Conservation (phyloP, 2,888 invertebrate genomes). For the Drosophila putrida region DNA sequence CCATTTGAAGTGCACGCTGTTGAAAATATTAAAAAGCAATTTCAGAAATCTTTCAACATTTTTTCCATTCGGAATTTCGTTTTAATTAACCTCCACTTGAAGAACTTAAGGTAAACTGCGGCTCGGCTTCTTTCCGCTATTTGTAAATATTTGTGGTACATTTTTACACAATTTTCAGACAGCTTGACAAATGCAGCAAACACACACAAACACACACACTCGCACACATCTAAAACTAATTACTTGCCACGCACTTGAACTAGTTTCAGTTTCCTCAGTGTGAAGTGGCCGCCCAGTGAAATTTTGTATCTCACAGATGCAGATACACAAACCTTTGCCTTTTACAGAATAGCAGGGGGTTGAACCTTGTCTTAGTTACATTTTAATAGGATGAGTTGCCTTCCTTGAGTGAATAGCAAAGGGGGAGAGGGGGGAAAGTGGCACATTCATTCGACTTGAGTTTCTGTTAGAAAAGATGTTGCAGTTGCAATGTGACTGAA, state of each 20-base stretch:
- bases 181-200: slow-evolving; percentile 53
- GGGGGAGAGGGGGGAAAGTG: slow-evolving; percentile 11
- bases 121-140: slow-evolving; percentile 27
- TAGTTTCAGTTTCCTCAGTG: slow-evolving; percentile 57
- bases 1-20: slow-evolving; percentile 46
- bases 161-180: slow-evolving; percentile 46
- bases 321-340: slow-evolving; percentile 11
- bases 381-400: slow-evolving; percentile 4
- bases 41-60: slow-evolving; percentile 52
- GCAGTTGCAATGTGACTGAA: slow-evolving; percentile 14
- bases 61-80: slow-evolving; percentile 39
- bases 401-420: background rate
- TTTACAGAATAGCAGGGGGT: background rate
- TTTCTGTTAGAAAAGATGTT: slow-evolving; percentile 2
- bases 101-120: slow-evolving; percentile 59
- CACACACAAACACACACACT: slow-evolving; percentile 22
- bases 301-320: slow-evolving; percentile 43
- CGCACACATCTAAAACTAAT: slow-evolving; percentile 57
- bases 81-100: slow-evolving; percentile 75
- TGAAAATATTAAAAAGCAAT: slow-evolving; percentile 79
- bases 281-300: slow-evolving; percentile 36
- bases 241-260: slow-evolving; percentile 77
- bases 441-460: background rate
- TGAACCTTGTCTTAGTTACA: slow-evolving; percentile 44
- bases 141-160: slow-evolving; percentile 73